phyloP scores from a whole-genome alignment of 2,113 vertebrate species.

The Calyptommatus sinebrachiatus region DNA sequence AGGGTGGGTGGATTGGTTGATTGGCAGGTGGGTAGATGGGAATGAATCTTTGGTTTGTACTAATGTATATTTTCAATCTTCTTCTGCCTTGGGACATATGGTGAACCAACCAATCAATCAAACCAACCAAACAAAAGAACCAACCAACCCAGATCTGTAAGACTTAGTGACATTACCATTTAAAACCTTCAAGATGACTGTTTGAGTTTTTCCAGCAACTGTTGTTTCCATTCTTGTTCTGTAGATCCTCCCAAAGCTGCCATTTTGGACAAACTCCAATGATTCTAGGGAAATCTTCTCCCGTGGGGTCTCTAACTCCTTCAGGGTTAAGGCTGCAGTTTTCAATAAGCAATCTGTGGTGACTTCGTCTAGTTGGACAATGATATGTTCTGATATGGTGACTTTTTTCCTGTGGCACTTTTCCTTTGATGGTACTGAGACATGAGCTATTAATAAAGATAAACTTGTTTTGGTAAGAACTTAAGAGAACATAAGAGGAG shows the following conservation, averaged over 20 bases:
- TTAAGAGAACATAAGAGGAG: too few relatives aligned
- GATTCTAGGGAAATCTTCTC: conserved; percentile 53
- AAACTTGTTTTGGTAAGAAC: background rate
- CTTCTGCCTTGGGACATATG: too few relatives aligned
- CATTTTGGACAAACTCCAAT: conserved; percentile 56
- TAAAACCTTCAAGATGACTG: conserved; percentile 66
- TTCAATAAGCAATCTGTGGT: conserved; percentile 60
- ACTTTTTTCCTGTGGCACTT: conserved; percentile 22
- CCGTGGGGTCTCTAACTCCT: conserved; percentile 65
- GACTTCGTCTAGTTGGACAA: conserved; percentile 55
- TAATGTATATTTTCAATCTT: too few relatives aligned
- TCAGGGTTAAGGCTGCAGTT: conserved; percentile 45
- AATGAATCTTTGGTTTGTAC: too few relatives aligned
- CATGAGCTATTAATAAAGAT: conserved; percentile 24
- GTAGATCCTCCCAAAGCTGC: conserved; percentile 62
- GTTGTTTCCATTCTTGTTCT: conserved; percentile 45
- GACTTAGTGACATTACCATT: conserved; percentile 51
- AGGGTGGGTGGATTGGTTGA: too few relatives aligned
- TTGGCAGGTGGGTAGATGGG: too few relatives aligned
- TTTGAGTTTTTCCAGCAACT: conserved; percentile 29
- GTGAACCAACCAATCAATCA: too few relatives aligned
- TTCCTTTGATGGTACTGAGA: conserved; percentile 19
- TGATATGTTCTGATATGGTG: background rate
- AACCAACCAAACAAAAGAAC: too few relatives aligned
- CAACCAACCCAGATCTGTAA: too few relatives aligned